Percentiles rank a stretch among this genome's conserved stretches.
Evolutionary conservation across 2,888 invertebrate species (phyloP).

Genomic region (Hirtodrosophila trivittata): DNA sequence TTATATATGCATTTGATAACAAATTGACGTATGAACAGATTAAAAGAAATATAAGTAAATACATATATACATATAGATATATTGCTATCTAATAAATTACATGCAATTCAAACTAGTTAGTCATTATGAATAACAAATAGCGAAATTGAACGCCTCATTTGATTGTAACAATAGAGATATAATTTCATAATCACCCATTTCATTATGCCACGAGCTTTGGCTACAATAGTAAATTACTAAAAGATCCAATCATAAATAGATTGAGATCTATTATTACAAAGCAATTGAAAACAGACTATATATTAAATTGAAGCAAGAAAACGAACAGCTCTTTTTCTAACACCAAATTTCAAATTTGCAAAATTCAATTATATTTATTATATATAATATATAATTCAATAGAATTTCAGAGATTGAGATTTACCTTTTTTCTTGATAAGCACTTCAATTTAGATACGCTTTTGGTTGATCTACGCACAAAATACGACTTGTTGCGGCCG

Average conservation of each 20-base stretch:
- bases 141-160: slow-evolving; percentile 32
- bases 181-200: slow-evolving; percentile 24
- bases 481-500: slow-evolving; percentile 13
- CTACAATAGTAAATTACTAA: too few species aligned
- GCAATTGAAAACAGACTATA: slow-evolving; percentile 24
- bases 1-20: too few species aligned
- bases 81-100: slow-evolving; percentile 1
- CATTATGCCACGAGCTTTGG: background rate
- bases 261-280: slow-evolving; percentile 9
- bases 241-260: background rate
- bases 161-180: slow-evolving; percentile 12
- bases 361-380: too few species aligned
- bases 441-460: background rate
- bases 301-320: slow-evolving; percentile 1
- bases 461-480: background rate
- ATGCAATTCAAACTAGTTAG: slow-evolving; percentile 11
- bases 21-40: too few species aligned
- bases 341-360: too few species aligned
- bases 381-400: too few species aligned
- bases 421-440: slow-evolving; percentile 40
- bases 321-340: too few species aligned
- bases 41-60: background rate
- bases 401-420: too few species aligned
- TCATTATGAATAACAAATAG: slow-evolving; percentile 9
- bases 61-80: background rate